Base-by-base conservation (phyloP, 1,140 invertebrate genomes). In the Arctopsyche grandis region DNA sequence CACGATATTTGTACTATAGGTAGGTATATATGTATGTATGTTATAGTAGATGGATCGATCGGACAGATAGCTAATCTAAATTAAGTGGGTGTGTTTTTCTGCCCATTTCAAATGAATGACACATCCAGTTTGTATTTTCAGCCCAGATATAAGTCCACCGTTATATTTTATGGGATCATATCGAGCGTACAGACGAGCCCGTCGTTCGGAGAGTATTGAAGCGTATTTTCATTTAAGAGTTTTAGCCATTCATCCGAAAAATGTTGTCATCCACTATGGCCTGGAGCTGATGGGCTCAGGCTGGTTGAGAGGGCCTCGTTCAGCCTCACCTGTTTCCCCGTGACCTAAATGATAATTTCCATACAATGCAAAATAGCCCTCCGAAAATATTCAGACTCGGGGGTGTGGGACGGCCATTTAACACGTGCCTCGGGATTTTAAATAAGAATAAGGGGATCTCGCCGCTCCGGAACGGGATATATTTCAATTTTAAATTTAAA, bases 241-340 rank as follows among this genome's bases (percentile, higher is more conserved):
- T 44, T 63, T 26, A 63, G 19, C 74, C 74, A 14, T 76, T 76
- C 74, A 38, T 19, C 74, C 52, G 74, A 63, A 76, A 76, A 76
- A 76, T 63, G 46, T 76, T n/a, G 29, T 46, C 74, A 63, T 76
- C 56, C 1, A 16, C 74, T 24, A 60, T 38, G 43, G 44, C 43
- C 46, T 75, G 73, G 7, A n/a, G 44, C 44, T 21, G 69, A 73
- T 73, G 69, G 69, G 29, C 66, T 10, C 66, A 21, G 21, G 24
- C 22, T 19, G 56, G 16, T 16, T 60, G 56, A 60, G 29, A 38
- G 29, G 29, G 56, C 66, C 3, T 56, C 14, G 69, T 46, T 46
- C 69, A 38, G 16, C 9, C 24, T 66, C 43, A 71, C 69, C 69
- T 71, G 43, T 22, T 48, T 22, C 21, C 38, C 3, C 38, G 44